Base-by-base conservation (phyloP, 2,113 vertebrate genomes). In the Oxyura jamaicensis region DNA sequence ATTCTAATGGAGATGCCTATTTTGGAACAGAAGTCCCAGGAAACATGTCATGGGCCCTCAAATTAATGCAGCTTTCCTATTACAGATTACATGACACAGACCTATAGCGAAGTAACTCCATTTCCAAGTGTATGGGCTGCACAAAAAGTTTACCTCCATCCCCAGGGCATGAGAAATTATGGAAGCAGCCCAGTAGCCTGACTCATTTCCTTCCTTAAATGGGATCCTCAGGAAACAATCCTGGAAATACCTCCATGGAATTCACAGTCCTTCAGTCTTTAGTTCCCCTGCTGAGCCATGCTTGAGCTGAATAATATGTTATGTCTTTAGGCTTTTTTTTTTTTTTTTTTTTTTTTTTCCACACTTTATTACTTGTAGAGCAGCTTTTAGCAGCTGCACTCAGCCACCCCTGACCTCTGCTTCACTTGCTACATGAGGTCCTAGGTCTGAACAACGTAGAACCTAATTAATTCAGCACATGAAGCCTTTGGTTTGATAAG, bases 171-270 rank as follows among this genome's bases (percentile, higher is more conserved):
- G 13, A 62, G 48, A 83, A 76, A 67, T 41, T 36, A 31, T 35
- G 41, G 65, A 93, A 71, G 25, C 8, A 88, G 5, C 29, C 36
- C 25, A 22, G 42, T 4, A 9, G 19, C 12, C 21, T 88, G 74
- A 72, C 74, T 84, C 39, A 77, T 56, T 95, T 93, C 69, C 63
- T 88, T 76, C 83, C 62, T 84, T 91, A 85, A 77, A 77, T 36
- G n/a, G 53, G 36, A 35, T 73, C 15, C 20, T 76, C 48, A 85
- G 75, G 84, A 85, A 88, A 72, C 19, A 76, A 41, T n/a, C 36
- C 74, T 36, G 48, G 36, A 76, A 76, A 82, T 81, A 67, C 29
- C 75, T 80, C 3, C 0, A 7, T 56, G 20, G 83, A 72, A 76
- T 72, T 84, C 67, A 52, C 35, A 76, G 35, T 77, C 28, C 39